Conservation (phyloP, 2,113 vertebrate genomes). For the Theristicus caerulescens region DNA sequence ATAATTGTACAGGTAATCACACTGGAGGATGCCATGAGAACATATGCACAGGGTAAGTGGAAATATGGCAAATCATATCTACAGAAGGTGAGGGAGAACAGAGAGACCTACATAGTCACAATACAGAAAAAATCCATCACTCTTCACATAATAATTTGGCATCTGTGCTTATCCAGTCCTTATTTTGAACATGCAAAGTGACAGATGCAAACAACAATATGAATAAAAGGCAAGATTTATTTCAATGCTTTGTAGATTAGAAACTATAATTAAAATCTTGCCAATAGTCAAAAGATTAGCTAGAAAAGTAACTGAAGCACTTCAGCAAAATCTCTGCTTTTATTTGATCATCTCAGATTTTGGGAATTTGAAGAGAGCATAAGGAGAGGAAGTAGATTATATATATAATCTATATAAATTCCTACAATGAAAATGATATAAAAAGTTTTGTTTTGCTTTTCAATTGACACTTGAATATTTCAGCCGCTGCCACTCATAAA, state of each 20-base stretch:
- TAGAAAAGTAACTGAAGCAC: not conserved
- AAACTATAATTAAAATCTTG: not conserved
- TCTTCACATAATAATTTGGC: not conserved
- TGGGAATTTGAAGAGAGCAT: not conserved
- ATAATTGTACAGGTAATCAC: not conserved
- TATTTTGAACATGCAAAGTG: slow-evolving; percentile 8
- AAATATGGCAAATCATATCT: not conserved
- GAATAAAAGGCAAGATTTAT: slow-evolving; percentile 9
- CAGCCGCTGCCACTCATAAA: not conserved
- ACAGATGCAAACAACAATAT: slow-evolving; percentile 14
- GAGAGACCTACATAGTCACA: not conserved
- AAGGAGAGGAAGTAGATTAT: not conserved
- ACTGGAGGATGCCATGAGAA: not conserved
- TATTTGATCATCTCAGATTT: not conserved
- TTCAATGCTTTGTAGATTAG: slow-evolving; percentile 1
- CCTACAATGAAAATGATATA: not conserved
- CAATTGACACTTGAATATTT: not conserved
- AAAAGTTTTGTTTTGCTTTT: not conserved
- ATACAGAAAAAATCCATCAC: not conserved
- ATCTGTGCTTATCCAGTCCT: not conserved
- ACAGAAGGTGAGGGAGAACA: slow-evolving; percentile 5
- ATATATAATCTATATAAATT: not conserved
- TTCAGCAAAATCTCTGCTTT: not conserved
- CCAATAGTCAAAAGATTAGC: not conserved
- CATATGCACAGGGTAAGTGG: not conserved